Evolutionary conservation across 2,113 vertebrate genomes (phyloP).

Genomic region (Antidorcas marsupialis): DNA sequence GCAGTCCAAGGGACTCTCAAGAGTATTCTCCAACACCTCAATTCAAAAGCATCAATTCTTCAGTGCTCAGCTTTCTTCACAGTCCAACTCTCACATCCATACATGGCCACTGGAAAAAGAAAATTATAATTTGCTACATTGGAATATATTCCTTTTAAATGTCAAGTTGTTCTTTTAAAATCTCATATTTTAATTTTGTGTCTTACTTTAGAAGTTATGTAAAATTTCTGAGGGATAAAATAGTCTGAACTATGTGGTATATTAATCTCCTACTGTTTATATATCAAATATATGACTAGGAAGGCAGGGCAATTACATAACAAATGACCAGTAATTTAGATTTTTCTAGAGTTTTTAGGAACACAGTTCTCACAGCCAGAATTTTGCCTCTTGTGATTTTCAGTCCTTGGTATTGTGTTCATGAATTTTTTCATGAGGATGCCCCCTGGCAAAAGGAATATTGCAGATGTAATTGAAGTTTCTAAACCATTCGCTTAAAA

Average conservation of each 20-base stretch:
- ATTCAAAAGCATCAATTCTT: too few species aligned
- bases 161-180: background rate
- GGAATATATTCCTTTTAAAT: background rate
- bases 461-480: background rate
- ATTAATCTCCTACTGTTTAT: background rate
- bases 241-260: fast-evolving
- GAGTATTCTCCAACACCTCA: too few species aligned
- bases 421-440: background rate
- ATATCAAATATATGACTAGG: background rate
- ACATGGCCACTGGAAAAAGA: background rate
- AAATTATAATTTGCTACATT: background rate
- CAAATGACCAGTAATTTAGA: background rate
- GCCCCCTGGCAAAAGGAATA: background rate
- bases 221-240: background rate
- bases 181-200: background rate
- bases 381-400: background rate
- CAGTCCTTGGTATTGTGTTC: background rate
- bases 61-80: too few species aligned
- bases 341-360: background rate
- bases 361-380: background rate
- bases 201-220: background rate
- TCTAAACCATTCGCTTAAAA: background rate
- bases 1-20: too few species aligned
- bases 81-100: too few species aligned
- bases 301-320: background rate